Conservation (phyloP, 1,140 invertebrate genomes). For the Coboldia fuscipes region DNA sequence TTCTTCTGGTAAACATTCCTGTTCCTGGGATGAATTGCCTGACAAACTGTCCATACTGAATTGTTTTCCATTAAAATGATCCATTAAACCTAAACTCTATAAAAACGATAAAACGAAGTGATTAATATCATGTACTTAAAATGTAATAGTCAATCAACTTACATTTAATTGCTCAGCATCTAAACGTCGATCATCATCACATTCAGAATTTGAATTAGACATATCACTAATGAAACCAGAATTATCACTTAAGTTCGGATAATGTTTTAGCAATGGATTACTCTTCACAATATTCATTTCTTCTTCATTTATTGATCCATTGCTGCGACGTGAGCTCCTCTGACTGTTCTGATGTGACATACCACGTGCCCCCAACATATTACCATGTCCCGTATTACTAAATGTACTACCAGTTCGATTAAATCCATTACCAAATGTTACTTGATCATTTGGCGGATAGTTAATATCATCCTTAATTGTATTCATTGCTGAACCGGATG, state of each 20-base stretch:
- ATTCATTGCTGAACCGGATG: conserved; percentile 9
- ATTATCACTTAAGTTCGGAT: conserved; percentile 26
- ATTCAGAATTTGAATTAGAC: conserved; percentile 21
- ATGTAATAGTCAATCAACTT: conserved; percentile 1
- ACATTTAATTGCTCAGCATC: conserved; percentile 10
- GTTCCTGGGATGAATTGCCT: conserved; percentile 14
- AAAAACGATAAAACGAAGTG: too few species aligned
- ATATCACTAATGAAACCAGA: conserved; percentile 21
- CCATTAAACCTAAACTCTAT: conserved; percentile 4
- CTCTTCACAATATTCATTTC: conserved; percentile 40
- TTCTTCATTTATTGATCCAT: conserved; percentile 9
- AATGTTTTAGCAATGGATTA: conserved; percentile 49
- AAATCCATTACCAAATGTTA: conserved; percentile 15
- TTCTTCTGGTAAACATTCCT: conserved; percentile 53
- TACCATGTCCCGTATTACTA: conserved; percentile 7
- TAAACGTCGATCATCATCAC: conserved; percentile 8
- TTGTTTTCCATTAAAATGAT: conserved; percentile 5
- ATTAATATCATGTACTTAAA: too few species aligned
- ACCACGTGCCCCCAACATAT: conserved; percentile 8
- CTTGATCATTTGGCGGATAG: conserved; percentile 19
- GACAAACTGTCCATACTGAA: conserved; percentile 4
- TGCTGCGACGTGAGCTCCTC: conserved; percentile 9
- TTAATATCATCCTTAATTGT: conserved; percentile 9
- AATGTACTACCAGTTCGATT: conserved; percentile 14
- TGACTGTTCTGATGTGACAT: conserved; percentile 9